A percentile compares a stretch with the other conserved stretches of the same genome.
phyloP scores from a whole-genome alignment of 2,797 vertebrate genomes.

The Sternarchorhynchus goeldii region DNA sequence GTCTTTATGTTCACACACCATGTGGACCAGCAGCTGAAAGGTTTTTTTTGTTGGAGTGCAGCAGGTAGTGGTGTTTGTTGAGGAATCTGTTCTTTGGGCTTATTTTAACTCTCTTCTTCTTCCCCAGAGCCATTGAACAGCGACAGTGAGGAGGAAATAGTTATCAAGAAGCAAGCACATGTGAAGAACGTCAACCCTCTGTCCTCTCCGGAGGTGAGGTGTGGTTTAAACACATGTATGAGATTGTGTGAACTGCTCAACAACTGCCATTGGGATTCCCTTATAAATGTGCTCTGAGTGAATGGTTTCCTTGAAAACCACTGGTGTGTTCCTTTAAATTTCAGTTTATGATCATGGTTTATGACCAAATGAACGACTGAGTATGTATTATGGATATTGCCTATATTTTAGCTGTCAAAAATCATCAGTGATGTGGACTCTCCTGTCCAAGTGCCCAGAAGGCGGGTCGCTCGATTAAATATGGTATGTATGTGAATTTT shows the following conservation, averaged over 20 bases:
- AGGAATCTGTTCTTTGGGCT: background rate
- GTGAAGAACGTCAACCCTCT: conserved; percentile 61
- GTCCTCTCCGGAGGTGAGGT: conserved; percentile 68
- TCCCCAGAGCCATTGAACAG: conserved; percentile 56
- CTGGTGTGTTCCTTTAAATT: background rate
- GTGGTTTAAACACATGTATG: background rate
- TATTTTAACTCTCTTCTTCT: background rate
- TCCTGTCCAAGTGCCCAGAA: conserved; percentile 65
- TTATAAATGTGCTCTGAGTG: no score
- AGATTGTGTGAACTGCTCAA: no score
- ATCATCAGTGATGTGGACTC: conserved; percentile 67
- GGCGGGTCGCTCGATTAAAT: conserved; percentile 53
- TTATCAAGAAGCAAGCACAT: conserved; percentile 56
- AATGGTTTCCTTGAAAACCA: no score
- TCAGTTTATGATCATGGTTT: background rate
- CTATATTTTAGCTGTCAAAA: conserved; percentile 59
- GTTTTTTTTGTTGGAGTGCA: background rate
- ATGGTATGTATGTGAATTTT: conserved; percentile 58
- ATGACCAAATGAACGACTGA: background rate
- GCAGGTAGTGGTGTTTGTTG: background rate
- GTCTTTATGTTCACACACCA: no score
- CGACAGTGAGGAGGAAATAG: conserved; percentile 71
- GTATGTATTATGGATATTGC: background rate
- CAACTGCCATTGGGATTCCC: no score
- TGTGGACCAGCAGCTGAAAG: background rate